Evolutionary conservation across 2,888 invertebrate genomes (phyloP).

Genomic region (Byasa hedistus): DNA sequence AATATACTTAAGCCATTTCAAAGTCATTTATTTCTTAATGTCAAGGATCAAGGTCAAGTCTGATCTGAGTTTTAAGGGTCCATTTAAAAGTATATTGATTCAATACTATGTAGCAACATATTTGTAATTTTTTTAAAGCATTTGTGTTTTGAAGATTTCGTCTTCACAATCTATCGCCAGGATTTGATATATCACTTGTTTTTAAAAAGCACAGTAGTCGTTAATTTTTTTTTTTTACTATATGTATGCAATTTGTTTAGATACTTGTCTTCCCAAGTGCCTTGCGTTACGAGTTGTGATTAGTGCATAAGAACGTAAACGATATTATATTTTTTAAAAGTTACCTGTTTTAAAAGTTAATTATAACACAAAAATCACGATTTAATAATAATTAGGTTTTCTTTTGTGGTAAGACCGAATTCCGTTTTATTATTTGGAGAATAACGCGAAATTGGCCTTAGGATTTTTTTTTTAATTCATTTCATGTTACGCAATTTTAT

Average conservation of each 20-base stretch:
- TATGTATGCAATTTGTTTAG: neutral
- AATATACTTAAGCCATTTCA: no score
- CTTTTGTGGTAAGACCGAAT: neutral
- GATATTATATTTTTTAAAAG: constrained; percentile 13
- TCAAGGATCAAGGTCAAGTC: no score
- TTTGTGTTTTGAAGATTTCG: no score
- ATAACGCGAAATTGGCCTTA: neutral
- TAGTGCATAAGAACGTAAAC: constrained; percentile 17
- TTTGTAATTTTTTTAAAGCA: no score
- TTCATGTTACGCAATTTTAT: neutral
- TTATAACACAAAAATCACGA: neutral
- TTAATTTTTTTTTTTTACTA: no score
- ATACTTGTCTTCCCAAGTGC: constrained; percentile 28
- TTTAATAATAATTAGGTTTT: neutral
- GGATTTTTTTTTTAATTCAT: neutral
- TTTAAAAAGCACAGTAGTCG: no score
- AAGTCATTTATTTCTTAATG: no score
- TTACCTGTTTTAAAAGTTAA: neutral
- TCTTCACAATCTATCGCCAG: no score
- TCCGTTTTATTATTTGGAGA: neutral
- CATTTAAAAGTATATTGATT: no score
- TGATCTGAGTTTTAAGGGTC: no score
- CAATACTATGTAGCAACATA: no score
- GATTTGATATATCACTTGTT: no score
- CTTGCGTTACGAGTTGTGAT: constrained; percentile 27